Percentiles rank a stretch among this genome's conserved stretches.
phyloP scores from a whole-genome alignment of 2,888 invertebrate genomes.

The Digitonthophagus gazella region DNA sequence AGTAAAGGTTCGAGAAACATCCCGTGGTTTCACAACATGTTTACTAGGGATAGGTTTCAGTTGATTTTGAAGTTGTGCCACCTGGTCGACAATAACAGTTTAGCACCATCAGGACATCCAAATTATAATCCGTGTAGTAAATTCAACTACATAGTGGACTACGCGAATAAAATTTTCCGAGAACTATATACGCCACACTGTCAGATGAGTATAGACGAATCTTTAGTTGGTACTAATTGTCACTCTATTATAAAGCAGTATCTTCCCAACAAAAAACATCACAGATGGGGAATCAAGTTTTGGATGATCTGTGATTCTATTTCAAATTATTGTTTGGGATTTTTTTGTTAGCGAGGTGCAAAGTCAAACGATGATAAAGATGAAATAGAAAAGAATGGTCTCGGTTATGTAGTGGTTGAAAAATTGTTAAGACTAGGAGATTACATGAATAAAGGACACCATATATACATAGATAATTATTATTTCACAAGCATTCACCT shows the following conservation, averaged over 20 bases:
- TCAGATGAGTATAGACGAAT: slow-evolving; percentile 36
- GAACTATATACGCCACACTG: slow-evolving; percentile 33
- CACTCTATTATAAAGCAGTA: slow-evolving; percentile 33
- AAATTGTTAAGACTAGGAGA: slow-evolving; percentile 34
- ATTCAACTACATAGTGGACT: slow-evolving; percentile 34
- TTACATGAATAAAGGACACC: slow-evolving; percentile 36
- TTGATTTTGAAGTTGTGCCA: slow-evolving; percentile 29
- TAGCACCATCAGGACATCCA: slow-evolving; percentile 29
- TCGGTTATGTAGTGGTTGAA: slow-evolving; percentile 32
- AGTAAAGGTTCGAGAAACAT: slow-evolving; percentile 30
- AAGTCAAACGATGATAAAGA: slow-evolving; percentile 30
- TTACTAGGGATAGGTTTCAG: slow-evolving; percentile 33
- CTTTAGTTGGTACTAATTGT: slow-evolving; percentile 35
- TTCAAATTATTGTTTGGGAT: slow-evolving; percentile 36
- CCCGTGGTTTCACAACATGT: slow-evolving; percentile 34
- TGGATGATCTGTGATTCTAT: slow-evolving; percentile 37
- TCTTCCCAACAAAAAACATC: slow-evolving; percentile 37
- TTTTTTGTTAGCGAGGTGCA: slow-evolving; percentile 34
- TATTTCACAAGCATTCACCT: slow-evolving; percentile 34
- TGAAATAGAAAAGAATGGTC: slow-evolving; percentile 32
- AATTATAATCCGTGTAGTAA: slow-evolving; percentile 34
- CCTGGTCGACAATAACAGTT: slow-evolving; percentile 23
- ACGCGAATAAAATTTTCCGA: slow-evolving; percentile 35
- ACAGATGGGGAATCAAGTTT: slow-evolving; percentile 35
- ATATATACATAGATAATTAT: slow-evolving; percentile 36